A percentile compares a stretch with the other conserved stretches of the same genome.
phyloP scores from a whole-genome alignment of 2,888 invertebrate species.

The Euzetes globulus region DNA sequence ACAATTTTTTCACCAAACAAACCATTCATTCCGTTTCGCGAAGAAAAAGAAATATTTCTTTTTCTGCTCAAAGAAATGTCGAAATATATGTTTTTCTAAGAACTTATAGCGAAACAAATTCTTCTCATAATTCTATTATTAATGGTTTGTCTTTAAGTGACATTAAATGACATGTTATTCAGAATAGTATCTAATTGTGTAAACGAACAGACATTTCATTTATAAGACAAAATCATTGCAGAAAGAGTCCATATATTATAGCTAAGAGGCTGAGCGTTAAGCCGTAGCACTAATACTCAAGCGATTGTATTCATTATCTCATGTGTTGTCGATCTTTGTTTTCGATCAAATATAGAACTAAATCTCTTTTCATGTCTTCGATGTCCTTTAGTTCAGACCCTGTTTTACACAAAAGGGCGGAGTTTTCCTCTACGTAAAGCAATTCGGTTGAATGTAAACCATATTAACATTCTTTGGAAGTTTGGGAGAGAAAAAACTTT shows the following conservation, averaged over 20 bases:
- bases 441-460: neutral
- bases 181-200: neutral
- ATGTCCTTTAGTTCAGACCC: neutral
- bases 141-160: neutral
- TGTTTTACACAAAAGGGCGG: neutral
- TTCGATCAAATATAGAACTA: neutral
- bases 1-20: too few species aligned
- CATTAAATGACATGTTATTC: neutral
- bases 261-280: neutral
- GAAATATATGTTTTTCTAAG: neutral
- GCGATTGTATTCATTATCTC: neutral
- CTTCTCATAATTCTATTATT: neutral
- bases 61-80: too few species aligned
- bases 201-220: neutral
- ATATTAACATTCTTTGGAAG: neutral
- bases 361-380: neutral
- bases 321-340: neutral
- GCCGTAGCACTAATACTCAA: too few species aligned
- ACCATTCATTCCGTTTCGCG: too few species aligned
- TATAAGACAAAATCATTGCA: neutral
- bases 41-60: too few species aligned
- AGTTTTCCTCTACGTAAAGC: neutral
- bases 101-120: neutral
- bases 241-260: neutral
- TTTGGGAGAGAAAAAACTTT: neutral